Base-by-base conservation (phyloP, 2,888 invertebrate genomes). In the Leucoptera coffeella region DNA sequence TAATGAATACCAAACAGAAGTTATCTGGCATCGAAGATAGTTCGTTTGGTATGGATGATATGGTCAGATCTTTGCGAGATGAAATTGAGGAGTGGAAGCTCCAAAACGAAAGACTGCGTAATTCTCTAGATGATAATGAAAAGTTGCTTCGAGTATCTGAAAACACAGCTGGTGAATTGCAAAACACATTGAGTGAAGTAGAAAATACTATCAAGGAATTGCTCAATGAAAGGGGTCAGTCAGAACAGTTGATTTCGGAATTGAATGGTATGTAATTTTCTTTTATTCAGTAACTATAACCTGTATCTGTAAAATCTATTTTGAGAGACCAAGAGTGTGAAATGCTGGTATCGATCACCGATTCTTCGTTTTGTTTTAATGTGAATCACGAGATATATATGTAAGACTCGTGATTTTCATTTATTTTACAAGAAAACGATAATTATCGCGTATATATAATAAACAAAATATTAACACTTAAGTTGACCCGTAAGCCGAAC, bases 131-230 rank as follows among this genome's bases (percentile, higher is more conserved):
- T 77, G 82, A 72, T 77, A 75, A 67, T 39, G 67, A 69, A 32
- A 69, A 67, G 33, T 39, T 71, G 23, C 50, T 69, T 2, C 41
- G 76, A 46, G 78, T 89, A 43, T 73, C 89, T 22, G 88, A 89
- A 51, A 82, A 78, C 41, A 85, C 87, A 1, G 85, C 88, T 0
- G 85, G 87, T 40, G 85, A 87, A 22, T 59, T 89, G 35, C 89
- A 89, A 51, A 79, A 83, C 30, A 85, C 86, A 34, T 76, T 78
- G 33, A 75, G 81, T 2, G 72, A 67, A 23, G 74, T 89, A 23
- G 89, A 89, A 47, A 79, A 84, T 31, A 85, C 86, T 47, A 80
- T 78, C 32, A 82, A 82, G 32, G 72, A 67, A 45, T 55, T 51
- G 52, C 64, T 56, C 43, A 43, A 37, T 32, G 64, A 58, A 37